Percentiles rank a stretch among this genome's conserved stretches.
These are phyloP conservation scores for Agonum fuliginosum DNA, from an alignment of 2,888 invertebrate species.

Conservation along the genomic window DNA sequence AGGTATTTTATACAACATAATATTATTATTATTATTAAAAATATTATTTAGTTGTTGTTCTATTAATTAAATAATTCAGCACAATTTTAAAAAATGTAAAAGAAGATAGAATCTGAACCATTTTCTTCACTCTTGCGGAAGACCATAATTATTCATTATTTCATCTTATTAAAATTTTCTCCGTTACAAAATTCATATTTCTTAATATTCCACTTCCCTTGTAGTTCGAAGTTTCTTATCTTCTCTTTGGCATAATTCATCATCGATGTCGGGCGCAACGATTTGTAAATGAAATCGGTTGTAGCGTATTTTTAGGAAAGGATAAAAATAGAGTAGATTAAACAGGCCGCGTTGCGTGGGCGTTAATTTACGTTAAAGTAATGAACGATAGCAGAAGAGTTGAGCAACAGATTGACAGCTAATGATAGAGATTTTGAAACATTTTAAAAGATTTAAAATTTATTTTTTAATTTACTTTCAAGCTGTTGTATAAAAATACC, in stretches of 20 bases:
- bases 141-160: too few species aligned
- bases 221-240: conserved; percentile 32
- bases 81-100: too few species aligned
- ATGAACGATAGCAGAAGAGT: background rate
- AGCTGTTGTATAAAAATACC: too few species aligned
- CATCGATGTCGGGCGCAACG: conserved; percentile 19
- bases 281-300: conserved; percentile 40
- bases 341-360: background rate
- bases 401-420: conserved; percentile 5
- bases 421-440: background rate
- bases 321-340: conserved; percentile 33
- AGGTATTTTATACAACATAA: too few species aligned
- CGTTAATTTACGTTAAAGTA: conserved; percentile 20
- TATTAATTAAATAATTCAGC: too few species aligned
- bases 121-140: too few species aligned
- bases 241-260: conserved; percentile 30
- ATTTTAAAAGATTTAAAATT: background rate
- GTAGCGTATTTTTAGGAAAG: conserved; percentile 36
- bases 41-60: too few species aligned
- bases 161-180: background rate
- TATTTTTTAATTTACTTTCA: too few species aligned
- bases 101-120: too few species aligned
- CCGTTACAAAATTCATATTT: background rate
- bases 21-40: too few species aligned
- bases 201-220: background rate